Evolutionary conservation across 2,888 invertebrate genomes (phyloP), one percentile per base, ranked within the genome.

Genomic region (Caenorhabditis wallacei): DNA sequence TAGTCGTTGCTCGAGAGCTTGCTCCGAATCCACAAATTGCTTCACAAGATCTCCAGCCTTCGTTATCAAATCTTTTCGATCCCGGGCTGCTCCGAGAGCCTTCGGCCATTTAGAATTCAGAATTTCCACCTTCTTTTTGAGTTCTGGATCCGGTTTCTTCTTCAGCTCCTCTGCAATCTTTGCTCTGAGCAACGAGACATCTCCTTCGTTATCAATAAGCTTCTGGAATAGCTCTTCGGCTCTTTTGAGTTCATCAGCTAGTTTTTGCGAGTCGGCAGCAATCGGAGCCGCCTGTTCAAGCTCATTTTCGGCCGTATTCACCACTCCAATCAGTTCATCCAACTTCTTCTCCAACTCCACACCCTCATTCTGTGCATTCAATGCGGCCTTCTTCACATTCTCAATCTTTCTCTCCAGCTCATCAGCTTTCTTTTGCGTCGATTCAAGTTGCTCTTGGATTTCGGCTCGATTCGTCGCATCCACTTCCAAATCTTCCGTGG

Each of bases 41-140:
- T 81, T 81, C 40, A 88, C 84, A 0, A 88, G 70, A 4, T 88
- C 88, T 63, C 63, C 79, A 5, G 86, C 89, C 79, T 87, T 87
- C n/a, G 82, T 80, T 8, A 88, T 51, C 4, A 80, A 35, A 48
- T 83, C 82, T 57, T 86, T 84, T 1, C 88, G 94, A 89, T 97
- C 96, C 53, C 95, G 95, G 0, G 96, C 95, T 92, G 96, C 96
- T 84, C 96, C 95, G 88, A 96, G 95, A 70, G 98, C 94, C 90
- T 96, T 96, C 90, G 96, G 96, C 97, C 97, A 98, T 86, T 96
- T 95, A 35, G 95, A 94, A 92, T 96, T 95, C 90, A 98, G 95
- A 18, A 95, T 95, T 90, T 97, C 97, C 70, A 98, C 93, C 90
- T 96, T 96, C 63, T 95, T 94, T 68, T 88, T 82, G 72, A 92